Conservation (phyloP, 2,888 invertebrate genomes). For the Phorcus lineatus region DNA sequence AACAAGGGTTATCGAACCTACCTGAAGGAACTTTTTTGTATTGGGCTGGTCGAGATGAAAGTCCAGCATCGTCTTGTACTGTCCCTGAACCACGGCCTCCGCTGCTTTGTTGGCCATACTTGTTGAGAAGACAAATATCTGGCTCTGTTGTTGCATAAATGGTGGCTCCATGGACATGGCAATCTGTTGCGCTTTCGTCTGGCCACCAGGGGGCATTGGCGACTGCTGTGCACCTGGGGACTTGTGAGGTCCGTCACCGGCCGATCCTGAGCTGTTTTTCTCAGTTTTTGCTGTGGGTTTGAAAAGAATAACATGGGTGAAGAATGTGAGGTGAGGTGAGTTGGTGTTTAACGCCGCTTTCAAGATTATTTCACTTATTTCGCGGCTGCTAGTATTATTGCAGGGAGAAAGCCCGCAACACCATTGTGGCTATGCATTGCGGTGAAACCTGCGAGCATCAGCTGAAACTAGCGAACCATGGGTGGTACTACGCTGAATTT, state of each 20-base stretch:
- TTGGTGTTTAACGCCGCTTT: too few relatives aligned
- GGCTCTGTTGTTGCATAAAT: slow-evolving; percentile 90
- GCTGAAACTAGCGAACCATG: too few relatives aligned
- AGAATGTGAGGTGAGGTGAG: too few relatives aligned
- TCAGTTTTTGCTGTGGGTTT: slow-evolving; percentile 19
- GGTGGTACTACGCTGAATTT: too few relatives aligned
- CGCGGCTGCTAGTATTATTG: too few relatives aligned
- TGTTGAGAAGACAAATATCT: slow-evolving; percentile 98
- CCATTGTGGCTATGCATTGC: too few relatives aligned
- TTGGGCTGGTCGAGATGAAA: slow-evolving; percentile 95
- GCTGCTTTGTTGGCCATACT: slow-evolving; percentile 95
- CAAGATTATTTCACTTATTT: too few relatives aligned
- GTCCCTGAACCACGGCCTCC: slow-evolving; percentile 91
- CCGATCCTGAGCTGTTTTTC: slow-evolving; percentile 11
- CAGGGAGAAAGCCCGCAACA: too few relatives aligned
- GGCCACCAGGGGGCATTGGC: slow-evolving; percentile 25
- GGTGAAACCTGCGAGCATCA: too few relatives aligned
- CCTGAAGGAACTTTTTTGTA: slow-evolving; percentile 95
- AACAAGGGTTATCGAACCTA: slow-evolving; percentile 68
- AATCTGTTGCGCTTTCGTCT: slow-evolving; percentile 29
- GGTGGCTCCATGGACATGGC: slow-evolving; percentile 50
- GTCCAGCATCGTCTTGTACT: slow-evolving; percentile 92
- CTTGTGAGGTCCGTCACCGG: slow-evolving; percentile 28
- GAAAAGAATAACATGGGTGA: neutral
- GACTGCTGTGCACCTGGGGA: slow-evolving; percentile 31